Base-by-base conservation (phyloP, 2,888 invertebrate species). In the Smittia aterrima region DNA sequence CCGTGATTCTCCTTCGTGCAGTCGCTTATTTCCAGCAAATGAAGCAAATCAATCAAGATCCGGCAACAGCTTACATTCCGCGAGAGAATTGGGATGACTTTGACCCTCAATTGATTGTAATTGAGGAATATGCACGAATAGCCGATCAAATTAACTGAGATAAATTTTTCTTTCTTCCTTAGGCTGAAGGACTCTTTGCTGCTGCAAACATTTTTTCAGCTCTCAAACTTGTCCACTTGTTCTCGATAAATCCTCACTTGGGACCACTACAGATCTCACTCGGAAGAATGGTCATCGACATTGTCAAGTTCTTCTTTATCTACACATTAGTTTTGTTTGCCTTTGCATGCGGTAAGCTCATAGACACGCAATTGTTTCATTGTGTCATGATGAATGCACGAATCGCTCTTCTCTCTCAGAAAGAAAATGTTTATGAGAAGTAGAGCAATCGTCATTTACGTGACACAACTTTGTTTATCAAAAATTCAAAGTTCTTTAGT, bases 151-250 rank as follows among this genome's bases (percentile, higher is more conserved):
- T n/a, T 47, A 18, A 47, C 11, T 4, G n/a, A 4, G 3, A 47
- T 58, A 16, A 6, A 18, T 20, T 58, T 58, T 11, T 18, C 22
- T 58, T 58, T 27, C 4, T 2, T n/a, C 24, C 1, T 22, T 27
- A 70, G 70, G 92, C 95, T 4, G 95, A 96, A 80, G 95, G 95
- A 38, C 85, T 97, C 70, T 97, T 96, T 83, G 96, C 97, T 9
- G 96, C 93, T 0, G 97, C 96, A 71, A 98, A 97, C 84, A 90
- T 98, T 76, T 95, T 95, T 81, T 94, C 94, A 81, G 95, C 95
- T 1, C 84, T 97, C 75, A 97, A 97, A 83, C 82, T 96, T 80
- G 92, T 96, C 20, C 95, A 96, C 81, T 85, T 96, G 79, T 96
- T 96, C 84, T 95, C 95, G 73, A 93, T 96, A 79, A 95, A 95